These are phyloP conservation scores for Copidosoma floridanum DNA, from an alignment of 1,140 invertebrate genomes.

Conservation along the genomic window DNA sequence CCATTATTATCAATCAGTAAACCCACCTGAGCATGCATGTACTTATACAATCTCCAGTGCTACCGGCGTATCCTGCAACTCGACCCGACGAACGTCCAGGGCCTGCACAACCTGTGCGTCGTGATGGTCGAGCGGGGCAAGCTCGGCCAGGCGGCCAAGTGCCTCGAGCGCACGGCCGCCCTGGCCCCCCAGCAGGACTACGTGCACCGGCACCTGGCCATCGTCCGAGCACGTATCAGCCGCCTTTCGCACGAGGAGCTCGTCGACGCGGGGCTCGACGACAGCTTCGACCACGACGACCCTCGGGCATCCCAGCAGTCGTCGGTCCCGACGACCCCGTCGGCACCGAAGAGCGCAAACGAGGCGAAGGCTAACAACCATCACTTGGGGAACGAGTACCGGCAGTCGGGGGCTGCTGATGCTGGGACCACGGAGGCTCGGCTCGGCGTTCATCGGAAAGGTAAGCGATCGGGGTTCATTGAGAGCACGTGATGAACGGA, in stretches of 20 bases:
- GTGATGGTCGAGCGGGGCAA: constrained; percentile 90
- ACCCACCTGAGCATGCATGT: neutral
- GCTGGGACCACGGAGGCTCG: constrained; percentile 37
- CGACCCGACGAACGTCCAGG: constrained; percentile 91
- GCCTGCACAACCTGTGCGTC: constrained; percentile 93
- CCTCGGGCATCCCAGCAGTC: constrained; percentile 22
- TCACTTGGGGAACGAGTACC: constrained; percentile 35
- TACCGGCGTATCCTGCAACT: constrained; percentile 83
- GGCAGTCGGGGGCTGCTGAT: constrained; percentile 10
- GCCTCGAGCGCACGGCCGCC: constrained; percentile 74
- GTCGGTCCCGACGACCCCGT: neutral
- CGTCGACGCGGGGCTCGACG: constrained; percentile 40
- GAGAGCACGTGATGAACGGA: too few species aligned
- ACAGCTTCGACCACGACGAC: constrained; percentile 44
- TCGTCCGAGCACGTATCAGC: constrained; percentile 72
- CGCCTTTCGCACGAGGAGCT: constrained; percentile 46
- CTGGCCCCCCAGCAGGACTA: constrained; percentile 88
- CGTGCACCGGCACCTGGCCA: constrained; percentile 82
- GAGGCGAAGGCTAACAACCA: constrained; percentile 43
- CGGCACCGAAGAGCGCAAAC: constrained; percentile 42
- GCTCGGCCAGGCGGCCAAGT: constrained; percentile 77
- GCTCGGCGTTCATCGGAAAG: constrained; percentile 40
- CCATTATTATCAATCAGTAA: neutral
- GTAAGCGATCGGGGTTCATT: too few species aligned
- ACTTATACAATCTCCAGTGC: constrained; percentile 63